These are phyloP conservation scores for Lasioglossum zephyrum DNA, from an alignment of 2,888 invertebrate genomes.

Conservation along the genomic window DNA sequence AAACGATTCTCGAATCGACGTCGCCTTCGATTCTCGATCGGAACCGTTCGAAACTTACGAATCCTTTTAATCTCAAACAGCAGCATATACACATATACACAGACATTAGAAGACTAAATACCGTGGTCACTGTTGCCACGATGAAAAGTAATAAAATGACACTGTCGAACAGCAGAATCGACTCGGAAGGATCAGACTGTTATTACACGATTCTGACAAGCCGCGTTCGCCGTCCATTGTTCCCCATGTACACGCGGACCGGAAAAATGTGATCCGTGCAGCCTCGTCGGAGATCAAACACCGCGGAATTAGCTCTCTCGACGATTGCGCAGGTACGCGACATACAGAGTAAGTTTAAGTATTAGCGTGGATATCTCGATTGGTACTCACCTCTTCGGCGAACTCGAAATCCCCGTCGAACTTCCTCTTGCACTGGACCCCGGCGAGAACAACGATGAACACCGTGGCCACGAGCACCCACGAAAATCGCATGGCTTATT, in stretches of 20 bases:
- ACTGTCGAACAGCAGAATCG: background rate
- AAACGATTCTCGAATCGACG: background rate
- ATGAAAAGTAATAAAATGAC: background rate
- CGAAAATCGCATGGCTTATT: conserved; percentile 83
- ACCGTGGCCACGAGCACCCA: conserved; percentile 84
- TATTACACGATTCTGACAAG: background rate
- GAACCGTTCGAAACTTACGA: background rate
- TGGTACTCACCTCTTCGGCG: conserved; percentile 89
- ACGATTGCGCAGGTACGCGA: background rate
- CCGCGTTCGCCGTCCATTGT: background rate
- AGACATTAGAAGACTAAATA: too few relatives aligned
- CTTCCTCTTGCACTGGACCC: conserved; percentile 87
- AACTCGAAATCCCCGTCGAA: conserved; percentile 92
- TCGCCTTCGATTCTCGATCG: background rate
- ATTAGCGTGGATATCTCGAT: too few relatives aligned
- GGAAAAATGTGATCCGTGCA: background rate
- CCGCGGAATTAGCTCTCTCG: background rate
- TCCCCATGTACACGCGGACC: background rate
- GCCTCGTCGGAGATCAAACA: background rate
- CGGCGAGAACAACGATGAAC: conserved; percentile 64
- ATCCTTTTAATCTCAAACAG: too few relatives aligned
- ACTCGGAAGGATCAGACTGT: too few relatives aligned
- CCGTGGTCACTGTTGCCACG: too few relatives aligned
- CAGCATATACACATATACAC: too few relatives aligned
- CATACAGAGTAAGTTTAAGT: too few relatives aligned